These are phyloP conservation scores for Melinaea menophilus DNA, from an alignment of 2,888 invertebrate genomes.

Conservation along the genomic window DNA sequence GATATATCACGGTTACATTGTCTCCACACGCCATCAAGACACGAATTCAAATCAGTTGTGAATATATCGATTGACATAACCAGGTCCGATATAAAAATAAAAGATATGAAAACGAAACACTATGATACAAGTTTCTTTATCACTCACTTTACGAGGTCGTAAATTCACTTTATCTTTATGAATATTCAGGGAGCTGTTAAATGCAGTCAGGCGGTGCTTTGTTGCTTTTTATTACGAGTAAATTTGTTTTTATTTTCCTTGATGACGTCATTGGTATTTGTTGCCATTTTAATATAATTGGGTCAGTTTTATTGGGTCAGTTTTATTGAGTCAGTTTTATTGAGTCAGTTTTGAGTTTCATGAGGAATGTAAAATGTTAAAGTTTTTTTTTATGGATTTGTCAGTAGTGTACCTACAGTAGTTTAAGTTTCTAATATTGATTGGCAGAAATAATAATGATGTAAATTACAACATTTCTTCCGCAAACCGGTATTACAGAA, in stretches of 20 bases:
- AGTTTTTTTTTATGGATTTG: too few relatives aligned
- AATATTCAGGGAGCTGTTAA: constrained; percentile 55
- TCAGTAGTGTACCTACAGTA: too few relatives aligned
- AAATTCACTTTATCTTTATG: constrained; percentile 70
- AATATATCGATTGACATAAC: constrained; percentile 7
- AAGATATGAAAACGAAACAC: constrained; percentile 34
- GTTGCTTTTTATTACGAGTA: constrained; percentile 25
- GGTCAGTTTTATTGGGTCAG: background rate
- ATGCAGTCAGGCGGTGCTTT: constrained; percentile 30
- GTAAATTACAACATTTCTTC: too few relatives aligned
- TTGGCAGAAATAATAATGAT: too few relatives aligned
- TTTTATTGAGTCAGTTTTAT: constrained; percentile 4
- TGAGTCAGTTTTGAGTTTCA: background rate
- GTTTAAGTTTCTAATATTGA: too few relatives aligned
- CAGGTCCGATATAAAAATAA: constrained; percentile 25
- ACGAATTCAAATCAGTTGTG: too few relatives aligned
- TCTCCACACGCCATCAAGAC: too few relatives aligned
- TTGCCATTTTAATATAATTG: constrained; percentile 7
- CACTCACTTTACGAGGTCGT: constrained; percentile 59
- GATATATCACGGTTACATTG: too few relatives aligned
- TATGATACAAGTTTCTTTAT: constrained; percentile 54
- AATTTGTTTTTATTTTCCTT: constrained; percentile 32
- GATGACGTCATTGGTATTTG: constrained; percentile 25
- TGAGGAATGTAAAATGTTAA: background rate
- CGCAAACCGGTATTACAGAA: too few relatives aligned